These are phyloP conservation scores for Muricea muricata DNA, from an alignment of 92 coral and sea anemone genomes.

Conservation along the genomic window DNA sequence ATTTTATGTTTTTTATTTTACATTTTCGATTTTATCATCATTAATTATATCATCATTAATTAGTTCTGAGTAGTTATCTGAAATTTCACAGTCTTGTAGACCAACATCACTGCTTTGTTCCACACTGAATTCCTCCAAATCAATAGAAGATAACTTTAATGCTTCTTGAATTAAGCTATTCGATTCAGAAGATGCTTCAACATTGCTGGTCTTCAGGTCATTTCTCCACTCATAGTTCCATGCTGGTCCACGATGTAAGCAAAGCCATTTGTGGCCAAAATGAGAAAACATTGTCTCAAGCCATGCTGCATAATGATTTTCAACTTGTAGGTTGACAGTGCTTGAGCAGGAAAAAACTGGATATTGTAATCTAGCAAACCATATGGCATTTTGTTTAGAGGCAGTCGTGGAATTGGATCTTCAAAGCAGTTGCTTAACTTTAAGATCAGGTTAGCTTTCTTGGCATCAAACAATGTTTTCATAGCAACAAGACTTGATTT, in stretches of 20 bases:
- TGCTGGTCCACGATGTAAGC: conserved; percentile 66
- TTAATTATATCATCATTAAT: no score
- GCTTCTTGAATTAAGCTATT: background rate
- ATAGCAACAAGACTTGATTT: conserved; percentile 23
- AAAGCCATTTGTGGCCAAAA: conserved; percentile 73
- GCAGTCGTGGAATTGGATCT: conserved; percentile 54
- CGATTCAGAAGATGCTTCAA: background rate
- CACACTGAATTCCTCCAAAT: conserved; percentile 12
- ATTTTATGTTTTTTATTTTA: no score
- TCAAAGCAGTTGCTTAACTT: conserved; percentile 50
- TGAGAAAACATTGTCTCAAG: conserved; percentile 68
- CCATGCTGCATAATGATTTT: conserved; percentile 64
- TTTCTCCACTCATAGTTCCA: conserved; percentile 64
- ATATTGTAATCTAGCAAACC: conserved; percentile 64
- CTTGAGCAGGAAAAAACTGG: conserved; percentile 34
- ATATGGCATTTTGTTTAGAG: conserved; percentile 71
- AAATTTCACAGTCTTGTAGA: no score
- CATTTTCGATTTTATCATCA: no score
- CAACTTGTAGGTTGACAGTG: conserved; percentile 49
- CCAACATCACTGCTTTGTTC: no score
- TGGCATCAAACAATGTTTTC: conserved; percentile 21
- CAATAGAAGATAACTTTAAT: background rate
- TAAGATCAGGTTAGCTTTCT: conserved; percentile 35
- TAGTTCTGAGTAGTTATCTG: no score
- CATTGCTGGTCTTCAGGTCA: background rate